Percentiles rank a stretch among this genome's conserved stretches.
Conservation (phyloP, 2,113 vertebrate species). For the Tretioscincus oriximinensis region DNA sequence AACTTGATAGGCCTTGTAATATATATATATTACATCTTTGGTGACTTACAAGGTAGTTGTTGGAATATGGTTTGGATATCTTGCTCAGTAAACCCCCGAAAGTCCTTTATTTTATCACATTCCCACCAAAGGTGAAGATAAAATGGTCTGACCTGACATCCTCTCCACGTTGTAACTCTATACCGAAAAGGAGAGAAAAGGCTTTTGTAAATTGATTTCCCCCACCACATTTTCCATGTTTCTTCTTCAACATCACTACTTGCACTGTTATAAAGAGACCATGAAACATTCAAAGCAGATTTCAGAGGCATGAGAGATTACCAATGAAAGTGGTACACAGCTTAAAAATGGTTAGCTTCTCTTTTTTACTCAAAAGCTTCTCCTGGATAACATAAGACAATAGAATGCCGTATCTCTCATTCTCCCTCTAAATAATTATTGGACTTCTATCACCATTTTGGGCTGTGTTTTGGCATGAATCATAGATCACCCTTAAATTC, state of each 20-base stretch:
- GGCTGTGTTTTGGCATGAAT: not conserved
- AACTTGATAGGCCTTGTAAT: no score
- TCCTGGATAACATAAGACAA: not conserved
- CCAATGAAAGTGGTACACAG: not conserved
- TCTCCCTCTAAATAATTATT: not conserved
- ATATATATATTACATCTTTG: no score
- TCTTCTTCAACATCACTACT: not conserved
- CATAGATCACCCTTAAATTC: not conserved
- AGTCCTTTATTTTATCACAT: no score
- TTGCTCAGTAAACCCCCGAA: no score
- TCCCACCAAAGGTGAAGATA: no score
- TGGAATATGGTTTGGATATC: no score
- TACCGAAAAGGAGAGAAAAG: not conserved
- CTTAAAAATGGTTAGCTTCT: not conserved
- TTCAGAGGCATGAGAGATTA: not conserved
- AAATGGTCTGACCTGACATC: no score
- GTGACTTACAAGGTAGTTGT: no score
- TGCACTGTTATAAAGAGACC: not conserved
- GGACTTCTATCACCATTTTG: not conserved
- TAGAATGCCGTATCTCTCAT: not conserved
- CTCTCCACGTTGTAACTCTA: no score
- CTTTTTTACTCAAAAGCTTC: not conserved
- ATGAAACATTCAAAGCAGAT: not conserved
- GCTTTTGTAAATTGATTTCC: not conserved
- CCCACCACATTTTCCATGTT: not conserved